Evolutionary conservation across 2,797 vertebrate species (phyloP).

Genomic region (Tragopan temminckii): DNA sequence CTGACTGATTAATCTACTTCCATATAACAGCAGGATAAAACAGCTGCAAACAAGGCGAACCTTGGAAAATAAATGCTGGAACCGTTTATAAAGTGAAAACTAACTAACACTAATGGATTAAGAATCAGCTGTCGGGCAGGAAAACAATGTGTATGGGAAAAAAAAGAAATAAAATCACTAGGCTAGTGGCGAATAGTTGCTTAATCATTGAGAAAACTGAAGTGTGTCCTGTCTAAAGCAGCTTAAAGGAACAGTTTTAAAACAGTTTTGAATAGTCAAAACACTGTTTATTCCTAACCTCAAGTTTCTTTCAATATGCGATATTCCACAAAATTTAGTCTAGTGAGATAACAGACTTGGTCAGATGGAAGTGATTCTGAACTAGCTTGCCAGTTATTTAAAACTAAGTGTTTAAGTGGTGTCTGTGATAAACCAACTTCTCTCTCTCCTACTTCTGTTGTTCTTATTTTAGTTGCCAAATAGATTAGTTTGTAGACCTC

Average conservation of each 20-base stretch:
- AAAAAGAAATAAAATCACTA: constrained; percentile 25
- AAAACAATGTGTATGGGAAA: constrained; percentile 54
- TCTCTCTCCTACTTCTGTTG: not conserved
- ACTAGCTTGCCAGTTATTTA: not conserved
- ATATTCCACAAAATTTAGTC: not conserved
- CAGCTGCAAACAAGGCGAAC: constrained; percentile 62
- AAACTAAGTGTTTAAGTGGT: not conserved
- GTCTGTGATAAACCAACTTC: not conserved
- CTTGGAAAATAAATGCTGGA: constrained; percentile 60
- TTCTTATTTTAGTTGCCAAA: not conserved
- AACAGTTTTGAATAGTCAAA: not conserved
- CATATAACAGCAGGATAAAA: constrained; percentile 54
- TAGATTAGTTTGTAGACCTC: not conserved
- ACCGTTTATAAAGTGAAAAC: constrained; percentile 67
- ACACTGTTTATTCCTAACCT: not conserved
- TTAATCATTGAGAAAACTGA: not conserved
- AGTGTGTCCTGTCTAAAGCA: not conserved
- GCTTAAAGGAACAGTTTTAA: constrained; percentile 5
- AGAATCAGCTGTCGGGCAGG: constrained; percentile 12
- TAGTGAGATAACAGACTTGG: not conserved
- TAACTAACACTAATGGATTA: constrained; percentile 44
- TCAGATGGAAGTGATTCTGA: not conserved
- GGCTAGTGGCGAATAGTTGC: not conserved
- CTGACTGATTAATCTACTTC: constrained; percentile 52
- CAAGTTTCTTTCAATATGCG: not conserved